A percentile compares a stretch with the other conserved stretches of the same genome.
Evolutionary conservation across 30 jellyfish, hydroid and myxozoan genomes (phyloP).

Genomic region (Turritopsis rubra): DNA sequence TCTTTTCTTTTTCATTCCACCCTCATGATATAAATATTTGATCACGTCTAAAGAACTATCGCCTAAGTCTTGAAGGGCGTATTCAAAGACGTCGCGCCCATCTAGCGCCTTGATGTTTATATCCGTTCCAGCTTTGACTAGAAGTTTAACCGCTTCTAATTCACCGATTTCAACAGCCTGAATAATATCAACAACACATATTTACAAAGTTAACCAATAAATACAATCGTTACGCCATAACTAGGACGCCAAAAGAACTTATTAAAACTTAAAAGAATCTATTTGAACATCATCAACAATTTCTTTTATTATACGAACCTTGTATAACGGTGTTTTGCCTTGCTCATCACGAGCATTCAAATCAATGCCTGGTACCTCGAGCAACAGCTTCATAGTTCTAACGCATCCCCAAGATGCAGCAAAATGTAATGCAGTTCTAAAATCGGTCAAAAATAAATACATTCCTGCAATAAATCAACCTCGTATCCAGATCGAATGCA

Average conservation of each 20-base stretch:
- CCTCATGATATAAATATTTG: background rate
- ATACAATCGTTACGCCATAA: no score
- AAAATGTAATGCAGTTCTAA: background rate
- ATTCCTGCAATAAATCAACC: background rate
- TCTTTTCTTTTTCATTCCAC: background rate
- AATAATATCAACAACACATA: background rate
- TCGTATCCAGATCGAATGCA: background rate
- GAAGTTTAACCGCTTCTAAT: background rate
- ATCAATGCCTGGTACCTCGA: conserved; percentile 12
- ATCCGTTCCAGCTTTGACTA: background rate
- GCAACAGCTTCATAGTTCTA: conserved; percentile 4
- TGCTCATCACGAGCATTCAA: conserved; percentile 8
- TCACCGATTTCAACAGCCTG: conserved; percentile 19
- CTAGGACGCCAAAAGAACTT: no score
- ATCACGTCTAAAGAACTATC: background rate
- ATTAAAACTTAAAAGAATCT: no score
- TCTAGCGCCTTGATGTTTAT: background rate
- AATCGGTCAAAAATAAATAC: background rate
- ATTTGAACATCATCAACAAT: no score
- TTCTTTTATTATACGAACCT: background rate
- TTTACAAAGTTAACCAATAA: no score
- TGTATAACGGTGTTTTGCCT: conserved; percentile 21
- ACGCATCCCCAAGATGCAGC: conserved; percentile 23
- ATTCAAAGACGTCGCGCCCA: conserved; percentile 6
- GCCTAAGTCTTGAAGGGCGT: conserved; percentile 2